phyloP scores from a whole-genome alignment of 1,140 invertebrate species.

The Lutraria rhynchaena region DNA sequence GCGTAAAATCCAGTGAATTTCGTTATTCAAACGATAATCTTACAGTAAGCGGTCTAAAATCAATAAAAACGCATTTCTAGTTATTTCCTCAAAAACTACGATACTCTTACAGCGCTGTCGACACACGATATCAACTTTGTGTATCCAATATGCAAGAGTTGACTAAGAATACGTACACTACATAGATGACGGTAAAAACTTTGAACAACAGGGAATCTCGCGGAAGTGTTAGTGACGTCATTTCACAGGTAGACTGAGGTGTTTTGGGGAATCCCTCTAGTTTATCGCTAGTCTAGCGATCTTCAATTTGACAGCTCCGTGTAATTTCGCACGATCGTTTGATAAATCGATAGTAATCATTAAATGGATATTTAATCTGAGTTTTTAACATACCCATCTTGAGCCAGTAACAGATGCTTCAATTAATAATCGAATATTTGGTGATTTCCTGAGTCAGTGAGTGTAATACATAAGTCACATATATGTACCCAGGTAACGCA shows the following conservation, averaged over 20 bases:
- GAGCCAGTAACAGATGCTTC: too few relatives aligned
- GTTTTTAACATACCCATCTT: too few relatives aligned
- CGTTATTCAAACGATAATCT: neutral
- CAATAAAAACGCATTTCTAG: slow-evolving; percentile 55
- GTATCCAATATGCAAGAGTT: slow-evolving; percentile 39
- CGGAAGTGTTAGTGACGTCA: slow-evolving; percentile 59
- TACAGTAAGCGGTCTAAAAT: slow-evolving; percentile 27
- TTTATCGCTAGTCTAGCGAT: too few relatives aligned
- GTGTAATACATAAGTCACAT: too few relatives aligned
- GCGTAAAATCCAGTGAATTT: slow-evolving; percentile 45
- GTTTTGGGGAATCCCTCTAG: slow-evolving; percentile 47
- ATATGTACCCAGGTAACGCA: too few relatives aligned
- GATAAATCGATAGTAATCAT: too few relatives aligned
- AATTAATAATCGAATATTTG: too few relatives aligned
- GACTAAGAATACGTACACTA: slow-evolving; percentile 27
- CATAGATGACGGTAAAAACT: slow-evolving; percentile 13
- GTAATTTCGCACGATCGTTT: too few relatives aligned
- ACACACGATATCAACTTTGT: slow-evolving; percentile 28
- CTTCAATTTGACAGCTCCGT: too few relatives aligned
- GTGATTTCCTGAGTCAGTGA: too few relatives aligned
- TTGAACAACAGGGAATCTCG: slow-evolving; percentile 36
- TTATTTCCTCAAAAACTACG: neutral
- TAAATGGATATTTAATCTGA: too few relatives aligned
- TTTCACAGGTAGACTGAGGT: slow-evolving; percentile 20
- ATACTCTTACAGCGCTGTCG: neutral